Percentiles rank a stretch among this genome's conserved stretches.
These are phyloP conservation scores for Phodopus roborovskii DNA, from an alignment of 2,113 vertebrate genomes.

Conservation along the genomic window DNA sequence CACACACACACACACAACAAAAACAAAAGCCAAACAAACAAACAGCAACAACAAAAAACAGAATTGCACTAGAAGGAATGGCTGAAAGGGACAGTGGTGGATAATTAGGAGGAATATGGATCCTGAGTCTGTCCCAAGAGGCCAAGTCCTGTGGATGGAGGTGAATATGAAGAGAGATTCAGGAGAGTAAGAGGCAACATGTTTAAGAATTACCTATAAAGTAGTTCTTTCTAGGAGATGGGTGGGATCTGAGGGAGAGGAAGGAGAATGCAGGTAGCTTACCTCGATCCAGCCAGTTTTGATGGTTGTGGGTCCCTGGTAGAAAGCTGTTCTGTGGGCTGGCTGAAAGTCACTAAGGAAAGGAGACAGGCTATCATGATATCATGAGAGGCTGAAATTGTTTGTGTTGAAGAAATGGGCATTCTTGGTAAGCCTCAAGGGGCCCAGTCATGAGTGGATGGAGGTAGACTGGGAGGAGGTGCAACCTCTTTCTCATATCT, in stretches of 20 bases:
- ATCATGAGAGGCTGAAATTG: not conserved
- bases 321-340: not conserved
- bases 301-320: not conserved
- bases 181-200: not conserved
- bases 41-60: no score
- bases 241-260: no score
- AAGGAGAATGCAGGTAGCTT: not conserved
- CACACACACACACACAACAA: no score
- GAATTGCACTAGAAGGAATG: not conserved
- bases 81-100: not conserved
- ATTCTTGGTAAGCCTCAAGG: not conserved
- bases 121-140: not conserved
- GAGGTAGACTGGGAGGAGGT: not conserved
- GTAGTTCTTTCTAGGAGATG: no score
- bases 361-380: not conserved
- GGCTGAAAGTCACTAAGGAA: not conserved
- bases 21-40: no score
- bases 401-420: not conserved
- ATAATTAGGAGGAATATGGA: not conserved
- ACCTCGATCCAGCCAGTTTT: not conserved
- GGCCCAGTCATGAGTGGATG: not conserved
- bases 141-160: not conserved
- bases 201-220: not conserved
- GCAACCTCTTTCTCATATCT: not conserved
- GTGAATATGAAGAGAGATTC: not conserved